Base-by-base conservation (phyloP, 2,888 invertebrate species). In the Nemoura dubitans region DNA sequence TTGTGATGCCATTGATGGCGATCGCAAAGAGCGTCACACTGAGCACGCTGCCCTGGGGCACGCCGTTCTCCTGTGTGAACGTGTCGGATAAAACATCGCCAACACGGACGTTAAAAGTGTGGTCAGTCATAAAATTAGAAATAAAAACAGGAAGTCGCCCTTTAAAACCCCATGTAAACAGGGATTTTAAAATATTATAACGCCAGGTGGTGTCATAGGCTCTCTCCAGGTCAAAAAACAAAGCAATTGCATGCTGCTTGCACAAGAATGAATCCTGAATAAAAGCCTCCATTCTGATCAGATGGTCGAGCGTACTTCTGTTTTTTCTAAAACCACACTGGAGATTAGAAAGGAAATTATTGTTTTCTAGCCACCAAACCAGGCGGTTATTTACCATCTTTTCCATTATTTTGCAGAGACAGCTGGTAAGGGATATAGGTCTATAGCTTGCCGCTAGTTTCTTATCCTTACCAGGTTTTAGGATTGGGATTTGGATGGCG, bases 391-490 rank as follows among this genome's bases (percentile, higher is more conserved):
- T 89, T 2, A 89, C 87, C 88, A 89, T 89, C 42, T 87, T 36
- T 84, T 89, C 89, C 88, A 89, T 87, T 0, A 89, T 85, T 86
- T 90, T 90, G 43, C 89, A 89, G 0, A 89, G 81, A 84, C 89
- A 89, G 81, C 89, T 89, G 16, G 89, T 89, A n/a, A 89, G 87
- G 28, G 89, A 88, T 14, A 89, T 90, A 7, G 89, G 89, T n/a
- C 89, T 83, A 80, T 89, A 89, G 29, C 30, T 43, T 26, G 21
- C n/a, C 16, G 83, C 43, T 25, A 83, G 76, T 0, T n/a, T 76
- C 30, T 28, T 42, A 26, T 86, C 76, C 29, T 86, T 83, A 2
- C 76, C 76, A 25, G 59, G 2, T 25, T 86, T 86, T 0, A 30
- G 83, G 26, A 84, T 86, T 1, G 83, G 43, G 10, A 86, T 29